Base-by-base conservation (phyloP, 1,140 invertebrate species). In the Glomeris maerens region DNA sequence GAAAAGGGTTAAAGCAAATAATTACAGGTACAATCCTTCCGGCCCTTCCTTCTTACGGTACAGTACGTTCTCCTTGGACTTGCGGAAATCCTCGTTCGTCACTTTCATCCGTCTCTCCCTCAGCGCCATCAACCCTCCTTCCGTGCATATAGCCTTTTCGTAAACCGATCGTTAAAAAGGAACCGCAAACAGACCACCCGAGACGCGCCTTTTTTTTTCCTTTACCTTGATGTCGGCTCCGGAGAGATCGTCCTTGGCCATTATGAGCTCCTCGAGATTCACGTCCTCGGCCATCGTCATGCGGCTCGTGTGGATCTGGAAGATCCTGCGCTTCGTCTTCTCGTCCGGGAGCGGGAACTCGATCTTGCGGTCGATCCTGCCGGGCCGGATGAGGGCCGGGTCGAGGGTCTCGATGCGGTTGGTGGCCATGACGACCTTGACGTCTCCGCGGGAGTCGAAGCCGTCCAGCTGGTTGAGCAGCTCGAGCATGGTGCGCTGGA, bases 401-500 rank as follows among this genome's bases (percentile, higher is more conserved):
- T 99, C 96, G 31, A 99, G 70, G 3, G 95, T 98, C 72, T 99
- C 96, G 66, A 99, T 99, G 61, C 96, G 78, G 69, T 99, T 99
- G 29, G 96, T 99, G 13, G 96, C 96, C 96, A 99, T 99, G 25
- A 99, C 87, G 63, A 86, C 85, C 74, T 94, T 92, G 1, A 93
- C 88, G 77, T 95, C 92, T 14, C 92, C 92, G 40, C 89, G 72
- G 1, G 90, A 94, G 73, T 97, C 93, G 72, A 97, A 97, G 57
- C 96, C 96, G 75, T 99, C 96, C 22, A 99, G 72, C 71, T 99
- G 96, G 73, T 99, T 99, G 0, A 99, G 75, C 20, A 99, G 71
- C 67, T 99, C 96, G 69, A 99, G 82, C 96, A 99, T 99, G 53
- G 96, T 99, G 65, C 96, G 78, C 67, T 99, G 96, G 70, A 99